Base-by-base conservation (phyloP, 2,113 vertebrate species). In the Xiphophorus couchianus region DNA sequence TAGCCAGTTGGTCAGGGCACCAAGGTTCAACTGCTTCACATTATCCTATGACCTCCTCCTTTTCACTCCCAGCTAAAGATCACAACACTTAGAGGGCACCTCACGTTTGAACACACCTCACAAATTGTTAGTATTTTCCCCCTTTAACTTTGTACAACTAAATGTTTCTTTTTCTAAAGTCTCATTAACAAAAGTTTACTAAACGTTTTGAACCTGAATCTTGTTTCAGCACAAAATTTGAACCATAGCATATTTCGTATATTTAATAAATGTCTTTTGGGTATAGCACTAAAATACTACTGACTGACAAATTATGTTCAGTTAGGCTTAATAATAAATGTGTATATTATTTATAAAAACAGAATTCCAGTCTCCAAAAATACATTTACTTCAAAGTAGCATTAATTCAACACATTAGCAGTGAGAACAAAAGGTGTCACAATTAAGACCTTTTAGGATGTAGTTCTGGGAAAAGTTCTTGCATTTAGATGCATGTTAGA, bases 1-100 rank as follows among this genome's bases (percentile, higher is more conserved):
- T 86, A 85, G 90, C 88, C 92, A 93, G 86, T 89, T 93, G 91
- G 92, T 72, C 84, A 74, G 91, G 80, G 78, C 87, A 82, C 74
- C 13, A 31, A 77, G 84, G 88, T 85, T 83, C 80, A 74, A 68
- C 81, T 30, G 69, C 74, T 69, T 88, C 84, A 86, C 80, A 86
- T 85, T 74, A 81, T 84, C 85, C 79, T 86, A 58, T 81, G 67
- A 74, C 78, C 84, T 76, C 69, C 69, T 81, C 63, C 60, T 48
- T 71, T 80, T 79, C 71, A 70, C 84, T 86, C 82, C 75, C 79
- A 81, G 77, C 58, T 69, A 54, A 86, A 79, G 74, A 69, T 31
- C 27, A 62, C 37, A 84, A 51, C 74, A 81, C 78, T 86, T 92
- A 82, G 88, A 93, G 92, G 92, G 84, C 90, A 88, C 22, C 15